Base-by-base conservation (phyloP, 2,113 vertebrate species). In the Pimephales promelas region DNA sequence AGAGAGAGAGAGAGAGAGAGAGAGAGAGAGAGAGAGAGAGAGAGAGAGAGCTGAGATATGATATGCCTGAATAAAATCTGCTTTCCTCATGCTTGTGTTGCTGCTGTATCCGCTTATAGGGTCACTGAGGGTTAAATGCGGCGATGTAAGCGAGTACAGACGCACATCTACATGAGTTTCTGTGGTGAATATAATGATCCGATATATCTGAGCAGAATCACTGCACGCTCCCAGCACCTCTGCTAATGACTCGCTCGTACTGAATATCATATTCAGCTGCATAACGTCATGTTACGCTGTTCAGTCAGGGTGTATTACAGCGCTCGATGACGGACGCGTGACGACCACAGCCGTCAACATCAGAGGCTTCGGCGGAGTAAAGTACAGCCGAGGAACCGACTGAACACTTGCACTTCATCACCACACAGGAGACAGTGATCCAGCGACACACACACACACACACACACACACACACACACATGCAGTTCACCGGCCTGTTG, bases 21-120 rank as follows among this genome's bases (percentile, higher is more conserved):
- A 68, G n/a, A 77, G 31, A 11, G n/a, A 47, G 57, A n/a, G 31
- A 34, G 36, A 16, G 43, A 52, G 71, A 40, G 20, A 56, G 45
- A 66, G 73, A 68, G n/a, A 68, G 56, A 20, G 36, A 49, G 43
- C 4, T 75, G 71, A 71, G 22, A 66, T 57, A 18, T n/a, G n/a
- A n/a, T n/a, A n/a, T n/a, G n/a, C n/a, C 59, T 84, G 71, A 86
- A 86, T 86, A 81, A 86, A 86, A 86, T 78, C 77, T 84, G 71
- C 36, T 64, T 13, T 9, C 2, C 40, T 83, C 82, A 28, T 73
- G 13, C 7, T 5, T 16, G 22, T 72, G 70, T 24, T 24, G 40
- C 43, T 49, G 43, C 24, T 49, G 13, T 45, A 73, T 24, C 43
- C 16, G 43, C 28, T 9, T 47, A 47, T 72, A 2, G 43, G 43